Percentiles rank a stretch among this genome's conserved stretches.
Conservation (phyloP, 2,888 invertebrate genomes). For the Syrphus vitripennis region DNA sequence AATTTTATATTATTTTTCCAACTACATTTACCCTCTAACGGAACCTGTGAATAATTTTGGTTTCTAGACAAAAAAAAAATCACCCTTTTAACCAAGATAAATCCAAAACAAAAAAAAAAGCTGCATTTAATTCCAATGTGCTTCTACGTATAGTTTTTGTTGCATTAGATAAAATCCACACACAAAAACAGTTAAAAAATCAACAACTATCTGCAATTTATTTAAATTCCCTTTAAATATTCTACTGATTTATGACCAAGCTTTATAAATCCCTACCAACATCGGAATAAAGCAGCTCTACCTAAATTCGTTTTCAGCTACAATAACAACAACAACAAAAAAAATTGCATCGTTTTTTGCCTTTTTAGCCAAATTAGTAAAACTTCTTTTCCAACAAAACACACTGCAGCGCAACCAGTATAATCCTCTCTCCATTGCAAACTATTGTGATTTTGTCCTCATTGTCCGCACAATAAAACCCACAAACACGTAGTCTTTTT, state of each 20-base stretch:
- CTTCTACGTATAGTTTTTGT: background rate
- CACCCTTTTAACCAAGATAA: conserved; percentile 2
- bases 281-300: background rate
- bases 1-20: too few relatives aligned
- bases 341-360: conserved; percentile 7
- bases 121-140: background rate
- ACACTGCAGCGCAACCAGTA: conserved; percentile 19
- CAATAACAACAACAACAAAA: too few relatives aligned
- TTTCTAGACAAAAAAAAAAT: background rate
- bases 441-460: conserved; percentile 64
- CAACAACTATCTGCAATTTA: conserved; percentile 58
- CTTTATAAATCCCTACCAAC: conserved; percentile 48
- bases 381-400: conserved; percentile 29
- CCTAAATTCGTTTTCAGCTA: background rate
- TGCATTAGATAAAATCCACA: conserved; percentile 16
- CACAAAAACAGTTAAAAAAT: conserved; percentile 30
- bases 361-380: conserved; percentile 66
- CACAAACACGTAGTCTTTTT: conserved; percentile 57
- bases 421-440: conserved; percentile 66
- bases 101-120: background rate
- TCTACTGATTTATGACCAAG: conserved; percentile 56
- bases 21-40: too few relatives aligned
- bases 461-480: conserved; percentile 59
- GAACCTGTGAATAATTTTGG: background rate
- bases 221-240: conserved; percentile 56